A percentile compares a stretch with the other conserved stretches of the same genome.
phyloP scores from a whole-genome alignment of 1,140 invertebrate species.

The Xylocopa sonorina region DNA sequence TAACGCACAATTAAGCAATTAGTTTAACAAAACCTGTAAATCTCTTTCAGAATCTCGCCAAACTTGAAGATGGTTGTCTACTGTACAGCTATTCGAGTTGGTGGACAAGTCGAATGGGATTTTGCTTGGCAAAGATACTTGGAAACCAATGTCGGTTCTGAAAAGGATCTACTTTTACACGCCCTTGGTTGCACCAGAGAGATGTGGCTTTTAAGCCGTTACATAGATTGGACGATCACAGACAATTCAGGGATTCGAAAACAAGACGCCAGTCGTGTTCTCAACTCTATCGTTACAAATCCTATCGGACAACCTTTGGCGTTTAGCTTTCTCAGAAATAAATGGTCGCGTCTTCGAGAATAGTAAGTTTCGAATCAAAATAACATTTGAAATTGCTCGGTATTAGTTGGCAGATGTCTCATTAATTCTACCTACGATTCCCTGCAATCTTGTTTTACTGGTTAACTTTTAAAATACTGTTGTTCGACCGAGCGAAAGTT shows the following conservation, averaged over 20 bases:
- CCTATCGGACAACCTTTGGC: constrained; percentile 88
- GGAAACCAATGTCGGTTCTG: constrained; percentile 88
- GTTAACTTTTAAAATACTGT: too few relatives aligned
- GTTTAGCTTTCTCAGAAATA: constrained; percentile 88
- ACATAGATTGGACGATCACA: constrained; percentile 87
- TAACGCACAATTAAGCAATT: too few relatives aligned
- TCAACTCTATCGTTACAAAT: constrained; percentile 87
- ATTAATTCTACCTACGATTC: too few relatives aligned
- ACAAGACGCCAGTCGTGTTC: constrained; percentile 89
- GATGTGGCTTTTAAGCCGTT: constrained; percentile 89
- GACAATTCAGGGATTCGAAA: constrained; percentile 90
- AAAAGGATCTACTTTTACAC: constrained; percentile 88
- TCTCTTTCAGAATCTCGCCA: constrained; percentile 87
- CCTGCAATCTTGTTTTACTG: too few relatives aligned
- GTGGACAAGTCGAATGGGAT: constrained; percentile 91
- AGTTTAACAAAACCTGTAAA: not conserved
- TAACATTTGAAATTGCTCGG: too few relatives aligned
- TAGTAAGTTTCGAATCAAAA: too few relatives aligned
- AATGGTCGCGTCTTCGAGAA: constrained; percentile 87
- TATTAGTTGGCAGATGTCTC: too few relatives aligned
- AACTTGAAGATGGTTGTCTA: constrained; percentile 91
- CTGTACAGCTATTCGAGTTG: constrained; percentile 91
- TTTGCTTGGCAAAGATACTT: constrained; percentile 91
- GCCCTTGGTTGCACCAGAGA: constrained; percentile 90
- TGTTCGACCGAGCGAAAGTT: too few relatives aligned